These are phyloP conservation scores for Drosophila testacea DNA, from an alignment of 2,888 invertebrate species.

Conservation along the genomic window DNA sequence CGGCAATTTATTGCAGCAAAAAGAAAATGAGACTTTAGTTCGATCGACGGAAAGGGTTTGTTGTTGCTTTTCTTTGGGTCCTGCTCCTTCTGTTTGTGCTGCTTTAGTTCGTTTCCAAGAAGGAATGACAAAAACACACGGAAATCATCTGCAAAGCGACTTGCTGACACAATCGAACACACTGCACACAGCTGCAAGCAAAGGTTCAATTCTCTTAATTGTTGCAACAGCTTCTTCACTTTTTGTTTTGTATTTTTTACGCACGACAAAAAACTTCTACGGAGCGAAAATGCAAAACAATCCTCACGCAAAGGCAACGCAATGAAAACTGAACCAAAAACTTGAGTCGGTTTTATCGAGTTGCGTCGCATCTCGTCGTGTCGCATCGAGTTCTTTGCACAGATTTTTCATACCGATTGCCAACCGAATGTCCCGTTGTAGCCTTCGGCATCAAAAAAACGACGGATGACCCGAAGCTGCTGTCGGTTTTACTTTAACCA, in stretches of 20 bases:
- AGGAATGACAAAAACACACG: conserved; percentile 58
- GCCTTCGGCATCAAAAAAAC: conserved; percentile 29
- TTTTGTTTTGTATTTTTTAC: conserved; percentile 30
- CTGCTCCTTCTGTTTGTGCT: conserved; percentile 2
- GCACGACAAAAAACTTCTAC: conserved; percentile 29
- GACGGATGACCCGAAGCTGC: conserved; percentile 37
- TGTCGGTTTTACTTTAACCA: conserved; percentile 19
- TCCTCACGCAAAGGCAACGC: conserved; percentile 74
- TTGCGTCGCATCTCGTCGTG: conserved; percentile 36
- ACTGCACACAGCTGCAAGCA: conserved; percentile 18
- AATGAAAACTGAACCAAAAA: conserved; percentile 68
- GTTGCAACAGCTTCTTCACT: conserved; percentile 40
- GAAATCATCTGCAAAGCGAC: conserved; percentile 39
- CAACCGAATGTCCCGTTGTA: conserved; percentile 28
- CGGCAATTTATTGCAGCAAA: conserved; percentile 46
- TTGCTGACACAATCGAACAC: conserved; percentile 37
- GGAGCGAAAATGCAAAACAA: conserved; percentile 28
- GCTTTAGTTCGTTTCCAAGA: conserved; percentile 20
- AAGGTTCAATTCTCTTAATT: conserved; percentile 38
- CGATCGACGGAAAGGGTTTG: conserved; percentile 40
- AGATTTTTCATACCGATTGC: conserved; percentile 38
- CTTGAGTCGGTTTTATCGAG: conserved; percentile 32
- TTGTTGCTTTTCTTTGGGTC: conserved; percentile 10
- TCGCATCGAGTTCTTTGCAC: conserved; percentile 36
- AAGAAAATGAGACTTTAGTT: conserved; percentile 47